Evolutionary conservation across 2,888 invertebrate genomes (phyloP).

Genomic region (Itoplectis maculator): DNA sequence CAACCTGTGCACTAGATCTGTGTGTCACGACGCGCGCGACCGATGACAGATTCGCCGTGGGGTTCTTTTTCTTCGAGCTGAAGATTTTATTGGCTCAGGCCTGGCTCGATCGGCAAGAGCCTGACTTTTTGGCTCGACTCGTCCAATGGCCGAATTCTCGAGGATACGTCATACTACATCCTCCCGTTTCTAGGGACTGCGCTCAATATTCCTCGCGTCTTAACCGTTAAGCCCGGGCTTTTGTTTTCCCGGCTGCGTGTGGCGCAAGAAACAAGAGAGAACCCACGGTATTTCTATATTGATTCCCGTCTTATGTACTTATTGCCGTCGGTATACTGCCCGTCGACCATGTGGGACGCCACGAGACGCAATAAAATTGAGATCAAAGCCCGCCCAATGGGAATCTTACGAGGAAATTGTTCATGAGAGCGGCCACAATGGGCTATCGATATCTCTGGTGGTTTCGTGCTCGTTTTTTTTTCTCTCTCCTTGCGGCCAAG

Average conservation of each 20-base stretch:
- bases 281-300: background rate
- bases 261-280: background rate
- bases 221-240: background rate
- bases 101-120: conserved; percentile 26
- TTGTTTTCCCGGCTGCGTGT: background rate
- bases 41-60: conserved; percentile 68
- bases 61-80: conserved; percentile 32
- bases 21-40: conserved; percentile 47
- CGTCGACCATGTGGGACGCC: conserved; percentile 43
- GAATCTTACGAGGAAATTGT: conserved; percentile 70
- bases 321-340: background rate
- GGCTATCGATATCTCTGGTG: conserved; percentile 58
- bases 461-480: conserved; percentile 28
- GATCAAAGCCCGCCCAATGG: conserved; percentile 69
- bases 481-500: conserved; percentile 23
- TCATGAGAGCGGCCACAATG: conserved; percentile 45
- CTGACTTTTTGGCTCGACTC: conserved; percentile 37
- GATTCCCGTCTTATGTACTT: background rate
- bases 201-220: background rate
- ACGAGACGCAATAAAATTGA: conserved; percentile 73
- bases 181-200: conserved; percentile 39
- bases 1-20: conserved; percentile 46
- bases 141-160: background rate
- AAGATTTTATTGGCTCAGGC: conserved; percentile 65
- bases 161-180: conserved; percentile 36